Base-by-base conservation (phyloP, 2,113 vertebrate genomes). In the Melanostigma gelatinosum region DNA sequence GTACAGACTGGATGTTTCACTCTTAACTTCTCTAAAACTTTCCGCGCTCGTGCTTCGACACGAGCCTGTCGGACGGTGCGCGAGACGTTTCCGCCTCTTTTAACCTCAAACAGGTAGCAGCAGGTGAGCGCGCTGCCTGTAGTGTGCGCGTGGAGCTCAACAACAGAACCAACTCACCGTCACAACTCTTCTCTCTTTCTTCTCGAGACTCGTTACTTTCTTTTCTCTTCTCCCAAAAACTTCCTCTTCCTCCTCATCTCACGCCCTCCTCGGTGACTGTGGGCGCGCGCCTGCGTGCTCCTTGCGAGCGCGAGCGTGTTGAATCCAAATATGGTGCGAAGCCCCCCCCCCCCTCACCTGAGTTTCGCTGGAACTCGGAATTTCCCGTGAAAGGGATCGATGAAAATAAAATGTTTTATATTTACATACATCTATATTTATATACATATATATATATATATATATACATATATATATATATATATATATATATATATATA, bases 251-350 rank as follows among this genome's bases (percentile, higher is more conserved):
- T 64, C 62, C 63, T 65, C 42, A 6, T 13, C 36, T 32, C 58
- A 15, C 44, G 34, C 4, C 4, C 48, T 62, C 16, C 15, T 42
- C 5, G 1, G 15, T 32, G 4, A 32, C 1, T 3, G 11, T 20
- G 15, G 22, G 71, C 64, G 1, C 76, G 48, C 40, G 36, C 52
- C 1, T 1, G 34, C 11, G 55, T 29, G 12, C 50, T 2, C 32
- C 22, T 0, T 3, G 11, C 12, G 15, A 27, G 71, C 64, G 1
- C 76, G 48, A 62, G 38, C 27, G 60, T 16, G 6, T 20, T 13
- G 40, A 6, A 34, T 42, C 78, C 75, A 68, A 38, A 79, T 79
- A 75, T 76, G 79, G 86, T 13, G 8, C 32, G 9, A 34, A 5
- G 34, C 34, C 34, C 34, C 34, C 34, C 34, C 34, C 34, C 34